Base-by-base conservation (phyloP, 2,888 invertebrate genomes). In the Chaetogeoica ovagalla region DNA sequence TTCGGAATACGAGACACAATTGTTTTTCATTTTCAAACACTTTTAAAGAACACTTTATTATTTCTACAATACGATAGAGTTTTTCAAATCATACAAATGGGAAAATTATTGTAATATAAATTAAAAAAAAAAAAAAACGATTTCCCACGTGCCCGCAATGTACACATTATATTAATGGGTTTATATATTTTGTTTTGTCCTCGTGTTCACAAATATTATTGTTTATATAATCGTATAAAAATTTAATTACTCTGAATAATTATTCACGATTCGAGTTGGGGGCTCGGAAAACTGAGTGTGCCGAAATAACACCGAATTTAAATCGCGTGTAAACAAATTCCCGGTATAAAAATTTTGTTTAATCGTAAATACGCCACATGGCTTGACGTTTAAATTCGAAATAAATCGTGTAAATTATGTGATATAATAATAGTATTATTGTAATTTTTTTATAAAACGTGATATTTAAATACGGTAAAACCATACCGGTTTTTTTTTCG, bases 211-310 rank as follows among this genome's bases (percentile, higher is more conserved):
- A 6, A 59, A 59, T 30, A 30, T 17, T 63, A 37, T 63, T 62
- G 1, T 15, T 37, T 48, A 48, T 48, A 5, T 17, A 68, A 52
- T 66, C 21, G 30, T 30, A 66, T 4, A 23, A 23, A 66, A 75
- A 57, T 66, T 43, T 23, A 43, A 57, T 30, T 30, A 66, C 55
- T 65, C 13, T n/a, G 55, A 57, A 74, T 65, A 57, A 17, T 30
- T 30, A 30, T 30, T 30, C n/a, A 30, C 4, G 30, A 30, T 39
- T 70, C 15, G 39, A 55, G 57, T 57, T 65, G 55, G 74, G 63
- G 74, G 63, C 55, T 74, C 37, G 63, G 39, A 74, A 65, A 52
- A 70, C n/a, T 37, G 8, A 39, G 1, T 43, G 55, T 48, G 65
- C n/a, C 63, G 55, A 5, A 55, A 52, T 52, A 73, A 9, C 7